A percentile compares a stretch with the other conserved stretches of the same genome.
Evolutionary conservation across 2,888 invertebrate species (phyloP).

Genomic region (Diarsia dahlii): DNA sequence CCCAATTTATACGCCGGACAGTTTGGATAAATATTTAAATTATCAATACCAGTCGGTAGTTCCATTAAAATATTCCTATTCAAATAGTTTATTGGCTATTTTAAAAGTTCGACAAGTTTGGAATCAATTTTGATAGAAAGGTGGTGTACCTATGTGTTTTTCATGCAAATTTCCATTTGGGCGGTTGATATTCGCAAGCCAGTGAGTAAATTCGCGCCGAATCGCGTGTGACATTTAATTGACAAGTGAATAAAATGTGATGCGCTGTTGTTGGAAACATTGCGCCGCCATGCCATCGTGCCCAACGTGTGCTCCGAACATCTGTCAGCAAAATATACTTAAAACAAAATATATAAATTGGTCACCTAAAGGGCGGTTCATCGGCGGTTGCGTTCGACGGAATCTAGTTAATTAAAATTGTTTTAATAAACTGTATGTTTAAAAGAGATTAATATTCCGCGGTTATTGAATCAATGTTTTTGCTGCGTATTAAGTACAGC

Average conservation of each 20-base stretch:
- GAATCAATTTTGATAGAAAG: constrained; percentile 66
- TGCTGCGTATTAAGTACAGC: constrained; percentile 71
- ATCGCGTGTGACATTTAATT: constrained; percentile 88
- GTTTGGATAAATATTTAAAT: constrained; percentile 67
- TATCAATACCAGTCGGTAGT: constrained; percentile 51
- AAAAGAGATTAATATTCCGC: constrained; percentile 84
- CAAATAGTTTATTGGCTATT: constrained; percentile 69
- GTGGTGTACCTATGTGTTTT: constrained; percentile 79
- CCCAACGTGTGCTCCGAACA: constrained; percentile 69
- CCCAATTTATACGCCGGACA: constrained; percentile 45
- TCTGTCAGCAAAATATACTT: constrained; percentile 74
- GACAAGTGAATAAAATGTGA: constrained; percentile 88
- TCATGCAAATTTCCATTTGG: constrained; percentile 88
- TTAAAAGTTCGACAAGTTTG: constrained; percentile 67
- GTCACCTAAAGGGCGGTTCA: constrained; percentile 74
- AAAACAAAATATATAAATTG: constrained; percentile 81
- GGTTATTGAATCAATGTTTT: constrained; percentile 83
- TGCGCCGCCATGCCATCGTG: constrained; percentile 64
- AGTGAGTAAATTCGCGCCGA: constrained; percentile 86
- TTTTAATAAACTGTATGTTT: constrained; percentile 82
- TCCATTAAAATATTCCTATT: constrained; percentile 62
- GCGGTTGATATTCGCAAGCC: constrained; percentile 83
- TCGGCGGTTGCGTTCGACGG: constrained; percentile 72
- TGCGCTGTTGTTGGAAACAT: constrained; percentile 80
- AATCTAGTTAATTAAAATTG: constrained; percentile 85